These are phyloP conservation scores for Percopsis omiscomaycus DNA, from an alignment of 2,797 vertebrate species.

Conservation along the genomic window DNA sequence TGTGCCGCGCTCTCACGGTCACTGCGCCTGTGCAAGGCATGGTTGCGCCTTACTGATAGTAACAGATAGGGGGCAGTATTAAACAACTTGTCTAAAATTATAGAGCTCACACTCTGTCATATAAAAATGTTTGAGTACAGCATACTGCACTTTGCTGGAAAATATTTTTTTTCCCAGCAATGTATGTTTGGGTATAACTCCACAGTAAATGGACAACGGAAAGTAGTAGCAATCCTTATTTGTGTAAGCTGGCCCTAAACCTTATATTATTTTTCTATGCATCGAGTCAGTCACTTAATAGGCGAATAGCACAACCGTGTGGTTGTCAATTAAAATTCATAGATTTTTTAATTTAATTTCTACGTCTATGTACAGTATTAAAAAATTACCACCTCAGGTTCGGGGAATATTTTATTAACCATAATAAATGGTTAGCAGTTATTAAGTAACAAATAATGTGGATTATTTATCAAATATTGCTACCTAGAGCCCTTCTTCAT, in stretches of 20 bases:
- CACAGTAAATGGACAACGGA: neutral
- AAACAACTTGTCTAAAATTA: neutral
- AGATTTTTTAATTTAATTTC: neutral
- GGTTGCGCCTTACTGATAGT: conserved; percentile 62
- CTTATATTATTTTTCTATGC: neutral
- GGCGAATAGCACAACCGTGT: conserved; percentile 58
- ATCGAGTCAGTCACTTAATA: neutral
- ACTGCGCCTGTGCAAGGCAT: conserved; percentile 67
- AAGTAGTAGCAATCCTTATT: too few relatives aligned
- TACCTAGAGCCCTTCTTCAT: too few relatives aligned
- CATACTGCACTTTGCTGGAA: neutral
- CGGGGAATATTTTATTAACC: too few relatives aligned
- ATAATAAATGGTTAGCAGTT: too few relatives aligned
- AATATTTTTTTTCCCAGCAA: neutral
- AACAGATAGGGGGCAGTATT: conserved; percentile 51
- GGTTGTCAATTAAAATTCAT: conserved; percentile 24
- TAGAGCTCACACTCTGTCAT: neutral
- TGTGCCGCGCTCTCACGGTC: conserved; percentile 58
- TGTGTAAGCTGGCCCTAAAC: too few relatives aligned
- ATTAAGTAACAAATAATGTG: too few relatives aligned
- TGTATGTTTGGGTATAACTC: neutral
- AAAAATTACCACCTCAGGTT: too few relatives aligned
- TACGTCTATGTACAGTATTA: too few relatives aligned
- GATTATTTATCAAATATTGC: too few relatives aligned
- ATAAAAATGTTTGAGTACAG: too few relatives aligned